Conservation (phyloP, 2,797 vertebrate species). For the Intellagama lesueurii region DNA sequence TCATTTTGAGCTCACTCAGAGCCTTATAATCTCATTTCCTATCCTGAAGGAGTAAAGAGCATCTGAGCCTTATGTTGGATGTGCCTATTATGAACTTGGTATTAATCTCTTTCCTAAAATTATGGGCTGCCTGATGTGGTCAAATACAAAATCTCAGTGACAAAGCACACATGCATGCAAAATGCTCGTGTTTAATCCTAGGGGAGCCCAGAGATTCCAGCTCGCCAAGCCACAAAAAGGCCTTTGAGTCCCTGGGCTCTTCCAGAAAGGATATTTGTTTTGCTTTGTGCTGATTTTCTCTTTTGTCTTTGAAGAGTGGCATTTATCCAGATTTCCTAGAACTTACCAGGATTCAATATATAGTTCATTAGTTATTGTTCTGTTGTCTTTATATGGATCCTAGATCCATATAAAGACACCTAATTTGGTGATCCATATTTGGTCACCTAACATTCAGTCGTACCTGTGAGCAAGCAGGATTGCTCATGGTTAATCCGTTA, state of each 20-base stretch:
- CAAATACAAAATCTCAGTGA: background rate
- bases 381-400: no score
- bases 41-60: slow-evolving; percentile 52
- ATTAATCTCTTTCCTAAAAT: slow-evolving; percentile 59
- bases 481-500: no score
- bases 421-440: no score
- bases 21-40: slow-evolving; percentile 63
- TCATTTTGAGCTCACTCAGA: slow-evolving; percentile 49
- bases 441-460: no score
- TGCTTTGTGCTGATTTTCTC: background rate
- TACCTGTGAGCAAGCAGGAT: no score
- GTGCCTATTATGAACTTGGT: slow-evolving; percentile 40
- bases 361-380: no score
- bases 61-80: slow-evolving; percentile 58
- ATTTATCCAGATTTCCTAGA: background rate
- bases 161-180: background rate
- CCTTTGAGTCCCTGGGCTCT: no score
- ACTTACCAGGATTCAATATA: no score
- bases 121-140: slow-evolving; percentile 23
- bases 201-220: background rate
- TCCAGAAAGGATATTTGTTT: no score
- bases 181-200: background rate
- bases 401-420: no score
- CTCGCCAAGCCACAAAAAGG: background rate
- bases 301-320: background rate